phyloP scores from a whole-genome alignment of 2,797 vertebrate genomes.

The Vespertilio murinus region DNA sequence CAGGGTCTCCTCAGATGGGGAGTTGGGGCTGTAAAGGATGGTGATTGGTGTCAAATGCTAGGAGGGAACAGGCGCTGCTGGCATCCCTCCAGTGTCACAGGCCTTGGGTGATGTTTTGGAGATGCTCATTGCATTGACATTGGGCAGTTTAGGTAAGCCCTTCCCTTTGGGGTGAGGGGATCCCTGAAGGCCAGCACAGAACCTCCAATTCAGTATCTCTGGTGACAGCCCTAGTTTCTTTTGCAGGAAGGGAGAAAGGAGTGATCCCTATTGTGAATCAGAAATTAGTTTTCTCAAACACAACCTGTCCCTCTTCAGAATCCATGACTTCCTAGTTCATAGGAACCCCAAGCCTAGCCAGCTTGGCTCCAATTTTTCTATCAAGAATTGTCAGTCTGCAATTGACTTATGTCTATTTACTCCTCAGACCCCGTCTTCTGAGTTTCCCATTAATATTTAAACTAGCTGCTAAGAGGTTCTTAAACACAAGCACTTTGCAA shows the following conservation, averaged over 20 bases:
- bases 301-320: background rate
- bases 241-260: background rate
- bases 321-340: too few relatives aligned
- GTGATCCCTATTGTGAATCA: background rate
- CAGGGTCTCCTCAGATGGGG: background rate
- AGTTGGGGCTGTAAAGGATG: background rate
- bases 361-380: background rate
- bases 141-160: background rate
- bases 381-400: background rate
- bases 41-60: background rate
- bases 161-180: background rate
- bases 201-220: too few relatives aligned
- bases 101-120: background rate
- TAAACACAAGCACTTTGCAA: background rate
- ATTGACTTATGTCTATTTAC: fast-evolving
- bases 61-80: background rate
- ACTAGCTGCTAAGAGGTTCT: background rate
- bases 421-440: background rate
- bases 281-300: background rate
- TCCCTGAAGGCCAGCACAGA: background rate
- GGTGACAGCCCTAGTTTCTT: background rate
- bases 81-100: background rate
- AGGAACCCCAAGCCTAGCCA: too few relatives aligned
- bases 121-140: background rate
- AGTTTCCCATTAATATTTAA: background rate